phyloP scores from a whole-genome alignment of 2,797 vertebrate species.

The Melanotaenia nigrans region DNA sequence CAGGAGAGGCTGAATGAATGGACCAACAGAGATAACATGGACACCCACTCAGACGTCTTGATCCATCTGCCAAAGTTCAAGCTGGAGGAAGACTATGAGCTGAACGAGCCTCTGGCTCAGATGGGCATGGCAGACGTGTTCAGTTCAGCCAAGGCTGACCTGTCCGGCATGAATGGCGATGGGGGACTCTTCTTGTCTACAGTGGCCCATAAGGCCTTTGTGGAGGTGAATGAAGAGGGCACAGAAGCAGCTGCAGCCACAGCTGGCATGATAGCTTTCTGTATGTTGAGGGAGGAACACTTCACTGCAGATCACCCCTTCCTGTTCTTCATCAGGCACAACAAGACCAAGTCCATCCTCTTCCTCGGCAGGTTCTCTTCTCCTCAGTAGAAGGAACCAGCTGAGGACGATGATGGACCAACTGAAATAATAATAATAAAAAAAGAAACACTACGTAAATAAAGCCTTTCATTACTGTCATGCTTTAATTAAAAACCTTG shows the following conservation, averaged over 20 bases:
- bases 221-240: conserved; percentile 96
- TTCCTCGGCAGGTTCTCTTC: conserved; percentile 88
- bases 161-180: conserved; percentile 88
- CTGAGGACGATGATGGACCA: not conserved
- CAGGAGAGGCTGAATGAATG: conserved; percentile 87
- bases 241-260: conserved; percentile 94
- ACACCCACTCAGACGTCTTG: conserved; percentile 68
- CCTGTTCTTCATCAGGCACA: conserved; percentile 92
- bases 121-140: conserved; percentile 90
- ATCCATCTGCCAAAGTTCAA: conserved; percentile 91
- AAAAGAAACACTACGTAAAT: not conserved
- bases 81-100: conserved; percentile 87
- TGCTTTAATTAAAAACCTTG: not conserved
- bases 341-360: conserved; percentile 84
- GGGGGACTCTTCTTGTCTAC: conserved; percentile 86
- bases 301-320: conserved; percentile 93
- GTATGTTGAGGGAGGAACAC: conserved; percentile 77
- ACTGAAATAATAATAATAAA: not conserved
- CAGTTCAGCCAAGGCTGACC: conserved; percentile 79
- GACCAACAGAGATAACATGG: conserved; percentile 84
- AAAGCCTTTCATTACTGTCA: conserved; percentile 9
- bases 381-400: conserved; percentile 74
- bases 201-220: conserved; percentile 91
- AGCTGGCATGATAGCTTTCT: conserved; percentile 66
- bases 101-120: conserved; percentile 78